A percentile compares a stretch with the other conserved stretches of the same genome.
Evolutionary conservation across 2,797 vertebrate genomes (phyloP).

Genomic region (Pteropus rufus): DNA sequence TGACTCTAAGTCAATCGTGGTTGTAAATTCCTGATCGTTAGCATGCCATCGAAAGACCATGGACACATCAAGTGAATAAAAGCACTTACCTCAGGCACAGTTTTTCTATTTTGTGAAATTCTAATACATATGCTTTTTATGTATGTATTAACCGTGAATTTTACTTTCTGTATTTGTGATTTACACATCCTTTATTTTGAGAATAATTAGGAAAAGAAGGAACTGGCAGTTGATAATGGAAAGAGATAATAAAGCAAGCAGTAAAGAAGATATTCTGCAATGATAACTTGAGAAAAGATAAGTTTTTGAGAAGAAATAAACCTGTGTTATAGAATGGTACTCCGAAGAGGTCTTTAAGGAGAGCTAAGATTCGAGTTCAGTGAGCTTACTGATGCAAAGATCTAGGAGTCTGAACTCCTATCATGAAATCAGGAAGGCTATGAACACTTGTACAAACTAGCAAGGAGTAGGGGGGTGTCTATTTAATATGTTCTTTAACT

Average conservation of each 20-base stretch:
- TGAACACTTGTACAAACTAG: background rate
- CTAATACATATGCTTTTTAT: background rate
- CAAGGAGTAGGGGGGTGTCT: background rate
- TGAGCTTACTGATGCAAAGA: background rate
- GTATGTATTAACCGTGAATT: slow-evolving; percentile 18
- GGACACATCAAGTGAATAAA: background rate
- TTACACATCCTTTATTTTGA: slow-evolving; percentile 40
- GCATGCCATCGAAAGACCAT: background rate
- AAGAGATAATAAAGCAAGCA: background rate
- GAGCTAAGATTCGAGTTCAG: background rate
- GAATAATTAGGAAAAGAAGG: slow-evolving; percentile 18
- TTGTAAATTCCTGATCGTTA: background rate
- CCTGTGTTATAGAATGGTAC: background rate
- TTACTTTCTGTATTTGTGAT: slow-evolving; percentile 23
- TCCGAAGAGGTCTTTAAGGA: slow-evolving; percentile 4
- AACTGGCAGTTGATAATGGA: background rate
- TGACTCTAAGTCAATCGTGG: background rate
- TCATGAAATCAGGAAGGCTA: background rate
- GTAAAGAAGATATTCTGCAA: slow-evolving; percentile 1
- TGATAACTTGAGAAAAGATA: background rate
- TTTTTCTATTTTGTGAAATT: background rate
- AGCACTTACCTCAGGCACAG: background rate
- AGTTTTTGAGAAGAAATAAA: background rate
- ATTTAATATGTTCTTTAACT: background rate
- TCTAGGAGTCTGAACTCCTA: background rate